Conservation (phyloP, 2,888 invertebrate species). For the Muscina levida region DNA sequence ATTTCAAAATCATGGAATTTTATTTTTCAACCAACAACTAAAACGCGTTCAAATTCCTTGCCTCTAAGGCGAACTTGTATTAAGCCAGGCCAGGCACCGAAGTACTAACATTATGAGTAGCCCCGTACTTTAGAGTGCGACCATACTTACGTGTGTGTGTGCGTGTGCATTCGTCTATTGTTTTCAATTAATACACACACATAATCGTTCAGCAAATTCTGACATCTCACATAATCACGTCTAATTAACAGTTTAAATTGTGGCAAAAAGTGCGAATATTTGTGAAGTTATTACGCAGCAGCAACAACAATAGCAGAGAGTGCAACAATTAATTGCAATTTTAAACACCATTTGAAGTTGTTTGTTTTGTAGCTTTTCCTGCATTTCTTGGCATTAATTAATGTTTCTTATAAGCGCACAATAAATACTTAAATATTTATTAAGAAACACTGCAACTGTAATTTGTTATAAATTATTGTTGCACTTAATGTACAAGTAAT, state of each 20-base stretch:
- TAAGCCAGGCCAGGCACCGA: no score
- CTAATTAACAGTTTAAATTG: conserved; percentile 53
- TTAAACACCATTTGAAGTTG: conserved; percentile 1
- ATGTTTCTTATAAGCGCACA: conserved; percentile 54
- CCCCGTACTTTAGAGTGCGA: no score
- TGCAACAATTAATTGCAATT: conserved; percentile 44
- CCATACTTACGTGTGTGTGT: no score
- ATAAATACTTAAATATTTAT: conserved; percentile 53
- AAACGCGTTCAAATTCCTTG: no score
- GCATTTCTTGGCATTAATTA: conserved; percentile 34
- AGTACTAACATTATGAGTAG: no score
- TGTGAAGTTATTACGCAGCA: neutral
- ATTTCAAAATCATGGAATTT: conserved; percentile 57
- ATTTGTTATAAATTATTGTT: conserved; percentile 55
- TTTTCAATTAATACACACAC: conserved; percentile 3
- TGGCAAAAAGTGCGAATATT: conserved; percentile 45
- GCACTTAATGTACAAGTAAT: no score
- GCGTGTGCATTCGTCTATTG: conserved; percentile 7
- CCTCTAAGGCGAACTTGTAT: neutral
- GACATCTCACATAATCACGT: conserved; percentile 28
- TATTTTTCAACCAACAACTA: conserved; percentile 15
- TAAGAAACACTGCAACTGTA: conserved; percentile 56
- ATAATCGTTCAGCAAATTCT: no score
- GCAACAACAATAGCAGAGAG: conserved; percentile 11
- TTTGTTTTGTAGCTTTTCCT: neutral